A percentile compares a stretch with the other conserved stretches of the same genome.
These are phyloP conservation scores for Drosophila limbata DNA, from an alignment of 2,888 invertebrate genomes.

Conservation along the genomic window DNA sequence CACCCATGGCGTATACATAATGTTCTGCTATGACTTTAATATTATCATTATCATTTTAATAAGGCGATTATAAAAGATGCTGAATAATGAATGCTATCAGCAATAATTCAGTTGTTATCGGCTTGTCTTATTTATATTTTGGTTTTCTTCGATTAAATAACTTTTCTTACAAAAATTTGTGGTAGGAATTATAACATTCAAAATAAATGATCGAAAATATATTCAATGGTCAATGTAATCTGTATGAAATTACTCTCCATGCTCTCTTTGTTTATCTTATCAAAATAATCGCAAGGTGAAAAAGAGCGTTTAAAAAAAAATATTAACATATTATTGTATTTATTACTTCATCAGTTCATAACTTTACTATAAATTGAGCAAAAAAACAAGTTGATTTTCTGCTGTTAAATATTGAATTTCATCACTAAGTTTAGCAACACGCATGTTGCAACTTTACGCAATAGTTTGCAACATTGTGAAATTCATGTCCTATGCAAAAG, in stretches of 20 bases:
- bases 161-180: background rate
- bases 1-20: conserved; percentile 48
- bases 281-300: background rate
- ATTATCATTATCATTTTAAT: conserved; percentile 5
- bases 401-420: too few relatives aligned
- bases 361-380: conserved; percentile 10
- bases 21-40: conserved; percentile 28
- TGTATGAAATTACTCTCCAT: background rate
- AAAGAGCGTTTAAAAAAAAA: background rate
- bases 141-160: background rate
- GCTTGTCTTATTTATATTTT: background rate
- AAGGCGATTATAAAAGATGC: background rate
- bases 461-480: too few relatives aligned
- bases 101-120: background rate
- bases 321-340: background rate
- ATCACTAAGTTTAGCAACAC: too few relatives aligned
- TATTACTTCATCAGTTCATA: conserved; percentile 3
- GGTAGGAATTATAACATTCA: background rate
- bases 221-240: background rate
- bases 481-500: too few relatives aligned
- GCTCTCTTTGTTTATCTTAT: background rate
- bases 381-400: conserved; percentile 20
- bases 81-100: background rate
- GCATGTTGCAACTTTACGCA: too few relatives aligned
- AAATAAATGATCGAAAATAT: background rate